Percentiles rank a stretch among this genome's conserved stretches.
Evolutionary conservation across 1,140 invertebrate genomes (phyloP).

Genomic region (Diachasmimorpha longicaudata): DNA sequence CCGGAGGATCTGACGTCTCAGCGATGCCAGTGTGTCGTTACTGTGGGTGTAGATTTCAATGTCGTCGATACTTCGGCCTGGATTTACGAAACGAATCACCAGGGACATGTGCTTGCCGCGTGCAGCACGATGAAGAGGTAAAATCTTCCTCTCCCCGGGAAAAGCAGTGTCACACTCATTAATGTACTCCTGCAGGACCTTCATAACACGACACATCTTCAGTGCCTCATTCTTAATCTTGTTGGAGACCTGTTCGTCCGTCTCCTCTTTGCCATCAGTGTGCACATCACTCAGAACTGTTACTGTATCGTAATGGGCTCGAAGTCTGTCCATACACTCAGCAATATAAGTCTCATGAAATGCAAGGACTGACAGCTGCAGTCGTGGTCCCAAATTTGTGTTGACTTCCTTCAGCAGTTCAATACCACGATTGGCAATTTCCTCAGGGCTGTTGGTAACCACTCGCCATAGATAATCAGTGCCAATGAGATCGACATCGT

Average conservation of each 20-base stretch:
- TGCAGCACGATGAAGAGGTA: conserved; percentile 87
- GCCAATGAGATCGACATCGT: conserved; percentile 91
- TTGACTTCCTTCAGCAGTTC: conserved; percentile 92
- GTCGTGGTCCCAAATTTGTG: conserved; percentile 87
- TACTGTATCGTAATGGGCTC: conserved; percentile 80
- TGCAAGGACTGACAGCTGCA: conserved; percentile 76
- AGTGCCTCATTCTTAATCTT: conserved; percentile 75
- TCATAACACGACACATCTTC: conserved; percentile 91
- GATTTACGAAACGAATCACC: conserved; percentile 88
- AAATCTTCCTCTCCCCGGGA: conserved; percentile 85
- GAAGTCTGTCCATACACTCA: conserved; percentile 87
- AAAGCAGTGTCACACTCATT: conserved; percentile 94
- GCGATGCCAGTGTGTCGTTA: conserved; percentile 88
- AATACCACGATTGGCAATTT: conserved; percentile 90
- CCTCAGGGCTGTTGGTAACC: conserved; percentile 86
- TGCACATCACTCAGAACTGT: conserved; percentile 67
- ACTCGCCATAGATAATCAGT: conserved; percentile 96
- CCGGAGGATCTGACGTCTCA: conserved; percentile 78
- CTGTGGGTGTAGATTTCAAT: conserved; percentile 92
- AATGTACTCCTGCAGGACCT: conserved; percentile 94
- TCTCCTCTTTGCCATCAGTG: conserved; percentile 57
- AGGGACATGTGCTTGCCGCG: conserved; percentile 89
- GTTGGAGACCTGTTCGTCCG: conserved; percentile 49
- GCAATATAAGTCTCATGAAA: conserved; percentile 91
- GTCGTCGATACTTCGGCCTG: conserved; percentile 89